Evolutionary conservation across 2,113 vertebrate species (phyloP).

Genomic region (Athene noctua): DNA sequence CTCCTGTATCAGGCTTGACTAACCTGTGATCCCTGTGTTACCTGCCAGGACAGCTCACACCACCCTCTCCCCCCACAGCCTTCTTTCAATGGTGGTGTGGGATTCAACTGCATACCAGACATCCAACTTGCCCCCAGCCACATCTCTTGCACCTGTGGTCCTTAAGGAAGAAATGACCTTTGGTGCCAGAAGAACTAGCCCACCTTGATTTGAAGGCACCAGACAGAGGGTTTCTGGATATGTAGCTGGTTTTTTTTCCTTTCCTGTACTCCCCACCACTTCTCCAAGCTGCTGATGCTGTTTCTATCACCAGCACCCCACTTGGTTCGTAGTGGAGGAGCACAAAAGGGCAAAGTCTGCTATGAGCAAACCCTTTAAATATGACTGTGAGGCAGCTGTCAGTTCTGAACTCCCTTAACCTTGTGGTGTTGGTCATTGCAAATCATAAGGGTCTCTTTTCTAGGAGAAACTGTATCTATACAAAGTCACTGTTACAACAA

Average conservation of each 20-base stretch:
- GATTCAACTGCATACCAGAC: not conserved
- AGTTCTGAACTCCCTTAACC: not conserved
- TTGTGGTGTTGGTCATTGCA: not conserved
- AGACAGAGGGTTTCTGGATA: not conserved
- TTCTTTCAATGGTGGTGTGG: not conserved
- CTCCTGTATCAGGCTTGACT: not conserved
- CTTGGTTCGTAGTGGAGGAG: not conserved
- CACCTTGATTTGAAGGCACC: not conserved
- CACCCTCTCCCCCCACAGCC: not conserved
- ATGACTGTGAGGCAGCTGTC: not conserved
- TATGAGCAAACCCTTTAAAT: not conserved
- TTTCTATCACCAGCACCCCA: not conserved
- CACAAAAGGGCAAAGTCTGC: not conserved
- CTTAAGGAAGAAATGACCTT: not conserved
- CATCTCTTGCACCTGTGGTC: rapidly evolving
- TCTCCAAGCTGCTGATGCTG: not conserved
- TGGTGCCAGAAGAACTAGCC: not conserved
- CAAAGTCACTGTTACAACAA: not conserved
- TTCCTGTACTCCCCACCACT: not conserved
- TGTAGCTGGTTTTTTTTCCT: not conserved
- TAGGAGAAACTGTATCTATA: not conserved
- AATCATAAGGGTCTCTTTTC: not conserved
- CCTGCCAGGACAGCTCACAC: not conserved
- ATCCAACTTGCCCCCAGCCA: not conserved
- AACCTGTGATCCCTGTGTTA: not conserved